A percentile compares a stretch with the other conserved stretches of the same genome.
Conservation (phyloP, 2,113 vertebrate species). For the Ophiodon elongatus region DNA sequence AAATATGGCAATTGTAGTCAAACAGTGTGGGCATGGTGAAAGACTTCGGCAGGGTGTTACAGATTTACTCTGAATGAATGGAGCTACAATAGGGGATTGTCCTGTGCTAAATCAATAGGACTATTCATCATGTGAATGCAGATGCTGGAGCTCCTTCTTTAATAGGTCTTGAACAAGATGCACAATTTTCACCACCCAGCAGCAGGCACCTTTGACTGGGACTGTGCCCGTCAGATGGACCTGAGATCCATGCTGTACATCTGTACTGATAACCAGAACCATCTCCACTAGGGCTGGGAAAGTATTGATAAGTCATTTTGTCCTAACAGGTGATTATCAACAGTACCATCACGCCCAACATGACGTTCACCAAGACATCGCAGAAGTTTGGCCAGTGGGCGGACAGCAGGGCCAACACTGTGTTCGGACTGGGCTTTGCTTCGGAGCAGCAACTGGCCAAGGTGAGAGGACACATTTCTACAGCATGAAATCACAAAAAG, state of each 20-base stretch:
- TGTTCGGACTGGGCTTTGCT: conserved; percentile 95
- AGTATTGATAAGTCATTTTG: neutral
- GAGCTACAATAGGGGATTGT: conserved; percentile 36
- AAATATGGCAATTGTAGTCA: conserved; percentile 4
- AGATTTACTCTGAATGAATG: conserved; percentile 26
- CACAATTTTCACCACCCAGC: neutral
- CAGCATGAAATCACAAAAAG: neutral
- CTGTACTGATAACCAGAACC: neutral
- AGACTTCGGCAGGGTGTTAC: neutral
- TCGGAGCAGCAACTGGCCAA: conserved; percentile 95
- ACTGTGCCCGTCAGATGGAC: neutral
- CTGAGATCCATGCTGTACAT: neutral
- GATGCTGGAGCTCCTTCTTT: conserved; percentile 15
- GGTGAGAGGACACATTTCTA: conserved; percentile 79
- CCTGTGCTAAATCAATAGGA: conserved; percentile 34
- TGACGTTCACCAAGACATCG: conserved; percentile 98
- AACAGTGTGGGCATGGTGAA: conserved; percentile 9
- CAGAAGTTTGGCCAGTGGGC: conserved; percentile 99
- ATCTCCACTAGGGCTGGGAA: neutral
- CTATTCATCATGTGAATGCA: conserved; percentile 37
- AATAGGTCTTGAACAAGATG: neutral
- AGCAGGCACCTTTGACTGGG: neutral
- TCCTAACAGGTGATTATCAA: conserved; percentile 94
- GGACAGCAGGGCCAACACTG: conserved; percentile 97
- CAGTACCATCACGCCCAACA: conserved; percentile 98